phyloP scores from a whole-genome alignment of 2,113 vertebrate genomes.

The Semnornis frantzii region DNA sequence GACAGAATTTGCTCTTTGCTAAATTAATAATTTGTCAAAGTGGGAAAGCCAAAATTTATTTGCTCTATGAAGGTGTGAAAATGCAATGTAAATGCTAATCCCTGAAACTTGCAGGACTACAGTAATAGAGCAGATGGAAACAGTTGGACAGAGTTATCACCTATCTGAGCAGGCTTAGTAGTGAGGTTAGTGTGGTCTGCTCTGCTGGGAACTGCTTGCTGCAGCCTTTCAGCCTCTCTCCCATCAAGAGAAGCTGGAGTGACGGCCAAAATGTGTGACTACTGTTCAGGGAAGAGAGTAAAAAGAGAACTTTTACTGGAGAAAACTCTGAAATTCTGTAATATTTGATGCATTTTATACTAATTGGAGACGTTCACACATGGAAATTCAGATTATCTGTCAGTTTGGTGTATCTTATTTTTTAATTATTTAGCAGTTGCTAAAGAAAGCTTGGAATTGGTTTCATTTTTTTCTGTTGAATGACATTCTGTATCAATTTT shows the following conservation, averaged over 20 bases:
- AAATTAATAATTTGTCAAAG: neutral
- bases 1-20: neutral
- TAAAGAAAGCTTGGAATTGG: slow-evolving; percentile 67
- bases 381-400: slow-evolving; percentile 60
- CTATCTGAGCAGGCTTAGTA: neutral
- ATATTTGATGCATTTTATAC: slow-evolving; percentile 54
- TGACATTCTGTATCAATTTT: slow-evolving; percentile 84
- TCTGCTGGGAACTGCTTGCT: neutral
- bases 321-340: slow-evolving; percentile 35
- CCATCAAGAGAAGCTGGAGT: neutral
- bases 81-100: neutral
- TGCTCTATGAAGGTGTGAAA: slow-evolving; percentile 10
- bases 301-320: slow-evolving; percentile 12
- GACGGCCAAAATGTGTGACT: neutral
- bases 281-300: neutral
- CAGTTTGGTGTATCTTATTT: slow-evolving; percentile 58
- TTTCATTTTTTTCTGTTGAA: slow-evolving; percentile 74
- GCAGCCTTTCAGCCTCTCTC: neutral
- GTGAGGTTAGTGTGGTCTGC: neutral
- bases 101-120: slow-evolving; percentile 26
- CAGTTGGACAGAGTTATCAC: neutral
- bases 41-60: slow-evolving; percentile 12
- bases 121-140: neutral
- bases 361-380: slow-evolving; percentile 60
- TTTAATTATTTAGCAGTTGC: slow-evolving; percentile 67